phyloP scores from a whole-genome alignment of 2,113 vertebrate genomes.

The Hippopotamus amphibius region DNA sequence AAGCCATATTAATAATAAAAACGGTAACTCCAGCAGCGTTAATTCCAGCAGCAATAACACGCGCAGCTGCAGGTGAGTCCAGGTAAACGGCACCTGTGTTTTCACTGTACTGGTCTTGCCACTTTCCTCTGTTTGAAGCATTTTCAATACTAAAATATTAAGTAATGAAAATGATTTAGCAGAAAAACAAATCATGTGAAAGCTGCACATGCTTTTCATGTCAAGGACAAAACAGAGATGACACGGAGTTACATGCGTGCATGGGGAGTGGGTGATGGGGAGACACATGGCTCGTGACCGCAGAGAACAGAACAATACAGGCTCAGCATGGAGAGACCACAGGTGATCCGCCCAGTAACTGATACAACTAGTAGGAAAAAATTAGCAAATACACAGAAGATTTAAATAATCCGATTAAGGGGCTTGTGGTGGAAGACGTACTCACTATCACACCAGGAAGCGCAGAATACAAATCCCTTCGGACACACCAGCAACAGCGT shows the following conservation, averaged over 20 bases:
- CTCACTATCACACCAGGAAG: accelerated
- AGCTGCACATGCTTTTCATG: accelerated
- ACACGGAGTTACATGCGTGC: accelerated
- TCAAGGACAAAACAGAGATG: not conserved
- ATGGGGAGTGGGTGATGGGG: not conserved
- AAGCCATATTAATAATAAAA: accelerated
- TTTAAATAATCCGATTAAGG: not conserved
- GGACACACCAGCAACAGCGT: accelerated
- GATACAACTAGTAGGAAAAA: too few species aligned
- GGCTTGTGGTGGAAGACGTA: accelerated
- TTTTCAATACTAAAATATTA: too few species aligned
- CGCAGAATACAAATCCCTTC: accelerated
- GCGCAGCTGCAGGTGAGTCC: accelerated
- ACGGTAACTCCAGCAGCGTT: accelerated
- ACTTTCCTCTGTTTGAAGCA: accelerated
- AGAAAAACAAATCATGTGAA: accelerated
- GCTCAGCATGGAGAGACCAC: accelerated
- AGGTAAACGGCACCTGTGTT: accelerated
- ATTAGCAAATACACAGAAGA: not conserved
- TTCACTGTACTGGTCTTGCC: accelerated
- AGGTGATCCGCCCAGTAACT: accelerated
- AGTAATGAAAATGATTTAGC: not conserved
- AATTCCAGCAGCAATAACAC: accelerated
- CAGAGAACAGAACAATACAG: accelerated
- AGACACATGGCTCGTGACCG: too few species aligned